Evolutionary conservation across 2,888 invertebrate genomes (phyloP).

Genomic region (Trichopoda pennipes): DNA sequence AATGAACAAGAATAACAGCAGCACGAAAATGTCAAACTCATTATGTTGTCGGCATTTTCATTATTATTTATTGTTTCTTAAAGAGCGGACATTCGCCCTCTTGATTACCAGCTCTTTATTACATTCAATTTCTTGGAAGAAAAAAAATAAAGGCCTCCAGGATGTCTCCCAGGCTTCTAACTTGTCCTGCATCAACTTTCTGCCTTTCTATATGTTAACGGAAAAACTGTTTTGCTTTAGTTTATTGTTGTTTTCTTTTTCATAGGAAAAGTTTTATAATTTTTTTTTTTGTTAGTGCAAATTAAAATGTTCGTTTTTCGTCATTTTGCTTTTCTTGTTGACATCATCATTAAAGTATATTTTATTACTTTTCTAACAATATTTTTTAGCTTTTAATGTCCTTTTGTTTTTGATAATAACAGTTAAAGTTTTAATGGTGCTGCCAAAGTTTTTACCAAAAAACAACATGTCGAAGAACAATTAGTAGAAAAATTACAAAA

Average conservation of each 20-base stretch:
- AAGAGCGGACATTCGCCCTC: background rate
- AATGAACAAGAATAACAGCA: background rate
- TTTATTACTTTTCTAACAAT: background rate
- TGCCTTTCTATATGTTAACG: constrained; percentile 6
- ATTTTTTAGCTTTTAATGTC: constrained; percentile 7
- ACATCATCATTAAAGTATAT: constrained; percentile 40
- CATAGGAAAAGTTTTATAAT: constrained; percentile 27
- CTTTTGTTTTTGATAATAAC: background rate
- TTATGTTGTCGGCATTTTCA: constrained; percentile 50
- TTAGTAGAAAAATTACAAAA: constrained; percentile 1
- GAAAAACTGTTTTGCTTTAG: constrained; percentile 12
- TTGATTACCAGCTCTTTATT: background rate
- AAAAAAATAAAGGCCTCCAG: background rate
- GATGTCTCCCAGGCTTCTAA: too few relatives aligned
- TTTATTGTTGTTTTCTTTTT: constrained; percentile 2
- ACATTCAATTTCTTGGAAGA: constrained; percentile 10
- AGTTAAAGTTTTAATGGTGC: background rate
- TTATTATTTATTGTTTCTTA: constrained; percentile 42
- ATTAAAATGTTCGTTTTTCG: constrained; percentile 14
- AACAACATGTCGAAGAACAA: background rate
- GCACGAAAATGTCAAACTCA: constrained; percentile 20
- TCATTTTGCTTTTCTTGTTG: constrained; percentile 34
- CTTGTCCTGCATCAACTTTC: too few relatives aligned
- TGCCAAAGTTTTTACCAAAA: background rate
- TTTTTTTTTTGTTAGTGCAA: constrained; percentile 14